Conservation (phyloP, 2,113 vertebrate species). For the Pimephales promelas region DNA sequence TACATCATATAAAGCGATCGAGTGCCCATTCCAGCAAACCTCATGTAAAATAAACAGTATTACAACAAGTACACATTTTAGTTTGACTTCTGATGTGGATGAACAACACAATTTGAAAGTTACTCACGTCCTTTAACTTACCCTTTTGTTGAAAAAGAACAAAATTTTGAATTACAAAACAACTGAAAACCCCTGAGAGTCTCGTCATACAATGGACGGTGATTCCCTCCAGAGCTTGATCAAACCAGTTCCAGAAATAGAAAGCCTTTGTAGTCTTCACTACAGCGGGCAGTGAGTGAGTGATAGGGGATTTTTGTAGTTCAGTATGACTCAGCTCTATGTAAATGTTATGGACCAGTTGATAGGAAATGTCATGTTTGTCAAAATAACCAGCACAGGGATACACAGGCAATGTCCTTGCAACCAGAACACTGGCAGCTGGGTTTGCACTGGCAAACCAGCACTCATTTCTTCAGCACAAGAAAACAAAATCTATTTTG, state of each 20-base stretch:
- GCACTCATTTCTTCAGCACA: not conserved
- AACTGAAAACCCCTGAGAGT: not conserved
- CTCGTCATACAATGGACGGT: not conserved
- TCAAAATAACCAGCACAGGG: not conserved
- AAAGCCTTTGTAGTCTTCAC: constrained; percentile 25
- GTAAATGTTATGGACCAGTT: constrained; percentile 26
- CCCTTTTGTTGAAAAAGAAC: not conserved
- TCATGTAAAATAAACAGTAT: not conserved
- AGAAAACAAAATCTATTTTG: constrained; percentile 5
- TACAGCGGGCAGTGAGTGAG: constrained; percentile 17
- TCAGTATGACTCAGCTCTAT: constrained; percentile 39
- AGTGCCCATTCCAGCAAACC: not conserved
- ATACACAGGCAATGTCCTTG: not conserved
- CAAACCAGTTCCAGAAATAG: not conserved
- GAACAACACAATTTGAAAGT: not conserved
- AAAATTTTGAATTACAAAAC: not conserved
- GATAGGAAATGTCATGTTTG: constrained; percentile 47
- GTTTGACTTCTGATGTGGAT: not conserved
- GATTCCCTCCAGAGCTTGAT: not conserved
- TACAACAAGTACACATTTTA: not conserved
- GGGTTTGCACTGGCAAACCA: not conserved
- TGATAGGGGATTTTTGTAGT: not conserved
- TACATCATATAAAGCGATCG: no score
- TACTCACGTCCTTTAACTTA: not conserved
- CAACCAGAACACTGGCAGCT: not conserved